These are phyloP conservation scores for Periplaneta americana DNA, from an alignment of 1,140 invertebrate genomes.

Conservation along the genomic window DNA sequence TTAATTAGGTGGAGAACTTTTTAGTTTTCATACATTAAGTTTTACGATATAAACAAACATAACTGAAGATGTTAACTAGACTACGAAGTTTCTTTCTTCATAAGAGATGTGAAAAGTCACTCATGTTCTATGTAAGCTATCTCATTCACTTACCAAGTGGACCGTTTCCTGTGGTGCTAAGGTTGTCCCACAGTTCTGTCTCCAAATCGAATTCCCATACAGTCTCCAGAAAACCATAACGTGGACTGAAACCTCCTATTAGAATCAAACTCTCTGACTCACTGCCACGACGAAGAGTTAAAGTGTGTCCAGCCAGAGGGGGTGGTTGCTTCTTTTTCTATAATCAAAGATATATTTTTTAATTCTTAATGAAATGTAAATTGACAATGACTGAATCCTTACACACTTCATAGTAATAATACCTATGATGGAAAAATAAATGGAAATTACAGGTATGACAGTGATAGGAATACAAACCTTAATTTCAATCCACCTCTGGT, in stretches of 20 bases:
- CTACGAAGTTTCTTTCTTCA: no score
- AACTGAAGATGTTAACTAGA: background rate
- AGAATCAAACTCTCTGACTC: slow-evolving; percentile 73
- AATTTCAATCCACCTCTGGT: slow-evolving; percentile 77
- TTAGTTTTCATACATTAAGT: no score
- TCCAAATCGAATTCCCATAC: slow-evolving; percentile 80
- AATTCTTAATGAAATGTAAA: no score
- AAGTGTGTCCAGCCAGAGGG: slow-evolving; percentile 77
- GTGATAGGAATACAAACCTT: slow-evolving; percentile 32
- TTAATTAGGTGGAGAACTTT: no score
- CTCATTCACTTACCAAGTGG: slow-evolving; percentile 50
- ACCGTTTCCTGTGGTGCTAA: slow-evolving; percentile 61
- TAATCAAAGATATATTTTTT: no score
- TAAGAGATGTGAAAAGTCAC: no score
- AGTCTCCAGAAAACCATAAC: slow-evolving; percentile 66
- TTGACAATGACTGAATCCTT: no score
- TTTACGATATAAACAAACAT: background rate
- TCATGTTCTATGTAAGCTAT: no score
- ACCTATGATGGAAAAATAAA: slow-evolving; percentile 9
- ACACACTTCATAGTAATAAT: no score
- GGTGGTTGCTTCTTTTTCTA: slow-evolving; percentile 43
- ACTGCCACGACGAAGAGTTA: slow-evolving; percentile 67
- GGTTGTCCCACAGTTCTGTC: slow-evolving; percentile 60
- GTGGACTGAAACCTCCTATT: slow-evolving; percentile 83
- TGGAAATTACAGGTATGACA: background rate